Evolutionary conservation across 1,140 invertebrate genomes (phyloP), one percentile per base, ranked within the genome.

Genomic region (Oedothorax gibbosus): DNA sequence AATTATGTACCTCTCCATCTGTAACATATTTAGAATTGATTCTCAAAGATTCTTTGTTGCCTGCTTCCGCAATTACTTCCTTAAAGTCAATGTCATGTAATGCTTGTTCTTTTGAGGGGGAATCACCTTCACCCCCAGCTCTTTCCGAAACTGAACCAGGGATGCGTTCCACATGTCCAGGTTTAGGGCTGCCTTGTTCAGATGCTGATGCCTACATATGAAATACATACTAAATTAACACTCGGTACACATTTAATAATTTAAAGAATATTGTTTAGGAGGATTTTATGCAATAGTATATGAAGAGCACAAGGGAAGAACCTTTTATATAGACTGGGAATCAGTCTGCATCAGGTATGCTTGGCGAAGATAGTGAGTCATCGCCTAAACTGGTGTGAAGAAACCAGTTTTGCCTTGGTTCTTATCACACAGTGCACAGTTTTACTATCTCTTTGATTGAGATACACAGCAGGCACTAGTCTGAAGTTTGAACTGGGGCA

Each of bases 1-100:
- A 83, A 51, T 21, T 60, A 21, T 51, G 20, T 21, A 85, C 84
- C 54, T 85, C 84, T 53, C 96, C 97, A 92, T 98, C 97, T 53
- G 97, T 98, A 84, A 99, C 98, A 89, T 98, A 96, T 68, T 95
- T 93, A 64, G 97, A 96, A 90, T 96, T 96, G 87, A 98, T 96
- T 91, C 98, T 98, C 76, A 98, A 93, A 91, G 92, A 83, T 92
- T 92, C 86, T 91, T 91, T 85, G 3, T 11, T 6, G 15, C 21
- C 56, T 6, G 56, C 53, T 62, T 77, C 65, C n/a, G 57, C 20
- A 78, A n/a, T 35, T 71, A 69, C 60, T 9, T 65, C 60, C 12
- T 66, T 82, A 21, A 12, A 35, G 15, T 62, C 6, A 9, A 0
- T 11, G 12, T 77, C 14, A 57, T 14, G 51, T 80, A 66, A 69